These are phyloP conservation scores for Urocolius indicus DNA, from an alignment of 2,113 vertebrate species.

Conservation along the genomic window DNA sequence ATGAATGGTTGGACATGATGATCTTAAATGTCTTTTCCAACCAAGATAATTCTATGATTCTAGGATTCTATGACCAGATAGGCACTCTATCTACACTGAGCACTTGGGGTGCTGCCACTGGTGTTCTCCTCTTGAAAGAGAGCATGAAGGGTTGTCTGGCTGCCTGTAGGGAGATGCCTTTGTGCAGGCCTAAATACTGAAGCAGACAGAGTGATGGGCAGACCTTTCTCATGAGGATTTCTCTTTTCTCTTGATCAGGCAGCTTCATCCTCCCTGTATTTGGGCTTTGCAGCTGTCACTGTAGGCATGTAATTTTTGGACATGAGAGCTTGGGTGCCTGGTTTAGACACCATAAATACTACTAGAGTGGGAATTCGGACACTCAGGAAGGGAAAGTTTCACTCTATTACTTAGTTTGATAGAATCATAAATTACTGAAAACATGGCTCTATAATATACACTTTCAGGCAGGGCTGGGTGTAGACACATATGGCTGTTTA, in stretches of 20 bases:
- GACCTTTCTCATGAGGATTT: neutral
- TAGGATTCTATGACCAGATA: too few species aligned
- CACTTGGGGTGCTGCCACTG: neutral
- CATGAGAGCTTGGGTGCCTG: neutral
- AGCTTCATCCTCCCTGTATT: neutral
- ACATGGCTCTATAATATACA: neutral
- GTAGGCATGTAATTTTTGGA: neutral
- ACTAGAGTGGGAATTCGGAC: neutral
- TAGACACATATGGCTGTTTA: neutral
- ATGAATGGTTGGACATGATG: too few species aligned
- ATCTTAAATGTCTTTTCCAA: too few species aligned
- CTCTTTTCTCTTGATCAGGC: neutral
- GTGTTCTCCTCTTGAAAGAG: neutral
- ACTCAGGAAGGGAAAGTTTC: neutral
- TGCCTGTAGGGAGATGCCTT: neutral
- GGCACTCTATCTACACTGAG: neutral
- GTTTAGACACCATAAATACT: neutral
- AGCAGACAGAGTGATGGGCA: neutral
- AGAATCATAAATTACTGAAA: neutral
- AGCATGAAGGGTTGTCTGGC: neutral
- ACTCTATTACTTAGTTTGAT: neutral
- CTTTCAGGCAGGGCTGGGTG: neutral
- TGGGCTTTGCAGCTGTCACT: neutral
- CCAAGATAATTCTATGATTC: too few species aligned
- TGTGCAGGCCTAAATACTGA: neutral